Conservation (phyloP, 2,888 invertebrate genomes). For the Rhorus exstirpatorius region DNA sequence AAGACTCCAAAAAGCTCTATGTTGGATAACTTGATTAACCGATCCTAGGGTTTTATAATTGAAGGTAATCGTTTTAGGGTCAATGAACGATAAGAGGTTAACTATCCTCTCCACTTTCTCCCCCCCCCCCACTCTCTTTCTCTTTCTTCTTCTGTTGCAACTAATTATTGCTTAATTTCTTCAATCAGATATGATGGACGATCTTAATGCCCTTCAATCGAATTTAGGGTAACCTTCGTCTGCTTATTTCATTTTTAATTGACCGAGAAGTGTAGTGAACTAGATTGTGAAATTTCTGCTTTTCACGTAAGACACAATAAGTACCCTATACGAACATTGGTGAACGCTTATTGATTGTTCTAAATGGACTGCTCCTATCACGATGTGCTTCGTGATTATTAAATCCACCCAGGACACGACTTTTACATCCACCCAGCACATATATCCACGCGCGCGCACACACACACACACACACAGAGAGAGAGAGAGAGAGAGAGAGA, state of each 20-base stretch:
- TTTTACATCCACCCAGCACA: not conserved
- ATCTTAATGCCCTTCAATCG: no score
- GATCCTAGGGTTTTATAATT: no score
- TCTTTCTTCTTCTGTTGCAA: not conserved
- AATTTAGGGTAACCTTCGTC: no score
- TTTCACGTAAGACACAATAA: not conserved
- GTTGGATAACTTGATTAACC: no score
- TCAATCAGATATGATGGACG: no score
- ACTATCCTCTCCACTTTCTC: no score
- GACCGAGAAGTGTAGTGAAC: not conserved
- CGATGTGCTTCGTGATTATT: slow-evolving; percentile 9
- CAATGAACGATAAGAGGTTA: no score
- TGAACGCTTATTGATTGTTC: slow-evolving; percentile 56
- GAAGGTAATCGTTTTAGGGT: no score
- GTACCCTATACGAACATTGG: slow-evolving; percentile 16
- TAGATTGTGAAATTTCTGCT: not conserved
- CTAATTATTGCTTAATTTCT: not conserved
- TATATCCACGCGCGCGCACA: not conserved
- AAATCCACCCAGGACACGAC: not conserved
- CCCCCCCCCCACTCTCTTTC: no score
- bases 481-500: no score
- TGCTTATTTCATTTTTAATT: not conserved
- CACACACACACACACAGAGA: slow-evolving; percentile 8
- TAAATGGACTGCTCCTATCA: slow-evolving; percentile 22
- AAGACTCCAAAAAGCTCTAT: no score